phyloP scores from a whole-genome alignment of 2,888 invertebrate genomes.

The Mesorhabditis belari region DNA sequence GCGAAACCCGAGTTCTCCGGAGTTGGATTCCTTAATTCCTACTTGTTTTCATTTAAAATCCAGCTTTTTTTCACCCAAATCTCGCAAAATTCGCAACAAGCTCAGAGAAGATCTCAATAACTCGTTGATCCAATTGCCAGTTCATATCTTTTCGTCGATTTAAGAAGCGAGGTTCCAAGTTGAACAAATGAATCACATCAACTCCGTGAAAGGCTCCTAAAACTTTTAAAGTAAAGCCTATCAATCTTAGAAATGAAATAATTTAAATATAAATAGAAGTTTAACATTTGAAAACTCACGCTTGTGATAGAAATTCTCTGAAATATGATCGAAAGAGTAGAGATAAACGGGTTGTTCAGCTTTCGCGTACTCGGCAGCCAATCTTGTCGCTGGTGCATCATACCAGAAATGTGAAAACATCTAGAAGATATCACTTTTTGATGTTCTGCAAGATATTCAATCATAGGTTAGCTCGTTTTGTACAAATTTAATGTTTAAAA shows the following conservation, averaged over 20 bases:
- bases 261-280: background rate
- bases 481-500: no score
- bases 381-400: constrained; percentile 50
- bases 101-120: constrained; percentile 52
- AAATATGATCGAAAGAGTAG: constrained; percentile 53
- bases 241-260: background rate
- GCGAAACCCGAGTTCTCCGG: constrained; percentile 42
- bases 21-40: constrained; percentile 44
- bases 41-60: background rate
- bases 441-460: no score
- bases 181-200: constrained; percentile 53
- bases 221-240: background rate
- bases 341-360: constrained; percentile 45
- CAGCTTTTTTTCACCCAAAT: constrained; percentile 30
- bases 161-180: constrained; percentile 47
- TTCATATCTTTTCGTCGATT: constrained; percentile 46
- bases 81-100: constrained; percentile 49
- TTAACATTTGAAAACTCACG: constrained; percentile 19
- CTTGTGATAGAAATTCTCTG: constrained; percentile 51
- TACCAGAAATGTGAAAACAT: constrained; percentile 54
- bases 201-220: constrained; percentile 52
- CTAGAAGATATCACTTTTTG: constrained; percentile 36
- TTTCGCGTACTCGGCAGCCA: constrained; percentile 45
- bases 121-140: constrained; percentile 52
- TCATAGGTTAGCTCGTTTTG: no score